These are phyloP conservation scores for Lysandra bellargus DNA, from an alignment of 2,888 invertebrate genomes.

Conservation along the genomic window DNA sequence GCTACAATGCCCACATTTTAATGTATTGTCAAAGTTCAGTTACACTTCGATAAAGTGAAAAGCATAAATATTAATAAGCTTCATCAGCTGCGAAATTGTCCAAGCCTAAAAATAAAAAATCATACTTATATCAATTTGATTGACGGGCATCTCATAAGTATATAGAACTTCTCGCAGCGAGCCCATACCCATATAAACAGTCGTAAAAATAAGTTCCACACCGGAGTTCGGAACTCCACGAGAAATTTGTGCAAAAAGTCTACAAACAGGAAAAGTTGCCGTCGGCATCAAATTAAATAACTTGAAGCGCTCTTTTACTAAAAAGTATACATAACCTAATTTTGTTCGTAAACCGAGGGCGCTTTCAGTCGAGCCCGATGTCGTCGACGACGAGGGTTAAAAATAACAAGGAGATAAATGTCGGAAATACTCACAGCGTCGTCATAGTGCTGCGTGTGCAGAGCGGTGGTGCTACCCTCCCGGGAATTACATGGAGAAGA, in stretches of 20 bases:
- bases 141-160: background rate
- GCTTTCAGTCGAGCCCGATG: background rate
- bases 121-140: background rate
- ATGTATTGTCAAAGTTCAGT: too few relatives aligned
- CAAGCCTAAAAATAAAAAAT: background rate
- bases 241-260: constrained; percentile 27
- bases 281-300: constrained; percentile 25
- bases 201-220: constrained; percentile 8
- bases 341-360: constrained; percentile 11
- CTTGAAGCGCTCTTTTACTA: constrained; percentile 14
- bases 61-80: too few relatives aligned
- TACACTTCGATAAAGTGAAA: too few relatives aligned
- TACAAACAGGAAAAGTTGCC: constrained; percentile 10
- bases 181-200: constrained; percentile 8
- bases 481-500: constrained; percentile 86
- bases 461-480: constrained; percentile 83
- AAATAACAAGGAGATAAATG: background rate
- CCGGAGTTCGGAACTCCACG: constrained; percentile 5
- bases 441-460: constrained; percentile 82
- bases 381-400: constrained; percentile 1
- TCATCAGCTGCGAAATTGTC: background rate
- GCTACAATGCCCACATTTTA: too few relatives aligned
- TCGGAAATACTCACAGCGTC: constrained; percentile 77
- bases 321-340: constrained; percentile 29
- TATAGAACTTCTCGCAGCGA: background rate